phyloP scores from a whole-genome alignment of 2,113 vertebrate genomes.

The Passer montanus region DNA sequence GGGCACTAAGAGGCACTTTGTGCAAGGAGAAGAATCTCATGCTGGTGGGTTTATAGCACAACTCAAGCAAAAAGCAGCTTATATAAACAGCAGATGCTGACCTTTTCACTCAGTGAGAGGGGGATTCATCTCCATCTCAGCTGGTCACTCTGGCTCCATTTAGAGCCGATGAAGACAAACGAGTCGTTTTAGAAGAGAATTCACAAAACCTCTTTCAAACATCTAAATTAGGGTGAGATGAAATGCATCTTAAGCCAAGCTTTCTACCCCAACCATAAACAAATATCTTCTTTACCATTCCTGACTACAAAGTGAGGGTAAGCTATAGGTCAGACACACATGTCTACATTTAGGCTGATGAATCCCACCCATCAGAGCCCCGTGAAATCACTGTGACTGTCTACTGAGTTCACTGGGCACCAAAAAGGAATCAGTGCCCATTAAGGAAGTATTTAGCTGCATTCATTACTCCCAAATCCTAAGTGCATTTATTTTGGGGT shows the following conservation, averaged over 20 bases:
- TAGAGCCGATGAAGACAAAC: background rate
- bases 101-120: background rate
- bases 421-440: rapidly evolving
- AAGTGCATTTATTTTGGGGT: background rate
- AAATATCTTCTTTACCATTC: background rate
- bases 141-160: background rate
- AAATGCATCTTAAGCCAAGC: background rate
- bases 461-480: background rate
- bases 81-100: background rate
- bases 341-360: background rate
- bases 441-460: background rate
- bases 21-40: background rate
- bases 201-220: background rate
- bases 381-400: background rate
- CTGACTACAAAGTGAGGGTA: background rate
- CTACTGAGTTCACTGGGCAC: background rate
- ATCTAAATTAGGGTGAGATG: background rate
- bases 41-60: background rate
- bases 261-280: background rate
- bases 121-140: constrained; percentile 24
- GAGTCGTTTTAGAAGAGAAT: background rate
- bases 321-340: background rate
- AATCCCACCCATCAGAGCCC: background rate
- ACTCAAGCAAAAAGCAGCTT: background rate
- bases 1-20: background rate